These are phyloP conservation scores for Ophioninae sp. DNA, from an alignment of 2,888 invertebrate species.

Conservation along the genomic window DNA sequence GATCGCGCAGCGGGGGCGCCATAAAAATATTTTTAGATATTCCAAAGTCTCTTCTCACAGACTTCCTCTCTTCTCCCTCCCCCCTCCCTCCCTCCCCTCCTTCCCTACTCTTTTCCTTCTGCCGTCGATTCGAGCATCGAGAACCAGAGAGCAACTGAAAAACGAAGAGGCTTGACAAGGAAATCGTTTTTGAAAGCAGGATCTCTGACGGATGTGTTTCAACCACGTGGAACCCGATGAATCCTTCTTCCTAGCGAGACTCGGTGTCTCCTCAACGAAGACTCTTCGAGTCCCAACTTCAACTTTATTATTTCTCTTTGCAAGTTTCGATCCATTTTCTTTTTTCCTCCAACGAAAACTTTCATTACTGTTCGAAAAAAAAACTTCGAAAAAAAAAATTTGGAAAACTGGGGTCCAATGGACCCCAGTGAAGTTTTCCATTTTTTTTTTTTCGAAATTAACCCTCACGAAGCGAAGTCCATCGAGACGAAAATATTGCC, in stretches of 20 bases:
- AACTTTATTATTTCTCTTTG: slow-evolving; percentile 18
- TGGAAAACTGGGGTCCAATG: no score
- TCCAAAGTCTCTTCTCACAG: slow-evolving; percentile 65
- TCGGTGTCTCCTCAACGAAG: slow-evolving; percentile 41
- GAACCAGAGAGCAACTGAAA: slow-evolving; percentile 42
- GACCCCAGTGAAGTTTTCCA: no score
- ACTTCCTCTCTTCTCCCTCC: not conserved
- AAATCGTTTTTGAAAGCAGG: slow-evolving; percentile 72
- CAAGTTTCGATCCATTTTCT: no score
- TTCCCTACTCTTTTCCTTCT: slow-evolving; percentile 46
- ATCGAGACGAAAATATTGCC: not conserved
- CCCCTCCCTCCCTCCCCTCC: slow-evolving; percentile 1
- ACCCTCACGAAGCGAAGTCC: not conserved
- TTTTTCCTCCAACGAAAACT: no score
- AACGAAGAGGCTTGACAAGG: slow-evolving; percentile 65
- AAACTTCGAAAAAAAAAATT: no score
- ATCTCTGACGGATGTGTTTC: slow-evolving; percentile 67
- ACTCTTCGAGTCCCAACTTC: slow-evolving; percentile 53
- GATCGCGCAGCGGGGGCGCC: slow-evolving; percentile 79
- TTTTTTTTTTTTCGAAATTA: not conserved
- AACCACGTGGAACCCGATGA: slow-evolving; percentile 78
- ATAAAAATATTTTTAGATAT: slow-evolving; percentile 81
- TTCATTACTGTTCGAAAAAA: no score
- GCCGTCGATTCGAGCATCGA: slow-evolving; percentile 30
- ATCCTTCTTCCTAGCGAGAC: slow-evolving; percentile 72